Conservation (phyloP, 2,888 invertebrate genomes). For the Agrilus biguttatus region DNA sequence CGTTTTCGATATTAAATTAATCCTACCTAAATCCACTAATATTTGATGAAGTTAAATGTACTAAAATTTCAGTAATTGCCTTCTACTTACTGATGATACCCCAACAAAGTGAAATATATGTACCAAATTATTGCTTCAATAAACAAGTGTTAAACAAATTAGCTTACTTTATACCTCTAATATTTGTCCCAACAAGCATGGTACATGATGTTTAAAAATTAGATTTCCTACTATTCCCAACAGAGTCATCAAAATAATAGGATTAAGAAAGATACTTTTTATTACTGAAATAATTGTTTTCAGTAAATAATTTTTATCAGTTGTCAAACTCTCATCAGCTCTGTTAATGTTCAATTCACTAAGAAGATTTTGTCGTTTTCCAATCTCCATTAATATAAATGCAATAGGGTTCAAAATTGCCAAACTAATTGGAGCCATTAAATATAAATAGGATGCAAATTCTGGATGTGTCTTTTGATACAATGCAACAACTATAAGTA, state of each 20-base stretch:
- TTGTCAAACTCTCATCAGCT: conserved; percentile 10
- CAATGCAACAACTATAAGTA: conserved; percentile 59
- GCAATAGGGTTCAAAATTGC: conserved; percentile 86
- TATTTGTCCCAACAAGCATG: conserved; percentile 57
- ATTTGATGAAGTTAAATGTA: no score
- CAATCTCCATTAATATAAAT: conserved; percentile 76
- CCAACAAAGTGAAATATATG: no score
- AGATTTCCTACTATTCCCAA: conserved; percentile 78
- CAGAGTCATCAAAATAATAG: conserved; percentile 85
- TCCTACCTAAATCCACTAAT: no score
- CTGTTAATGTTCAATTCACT: conserved; percentile 17
- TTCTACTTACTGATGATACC: no score
- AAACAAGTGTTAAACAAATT: not conserved
- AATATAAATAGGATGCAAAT: conserved; percentile 77
- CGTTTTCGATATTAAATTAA: no score
- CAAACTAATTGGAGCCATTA: conserved; percentile 88
- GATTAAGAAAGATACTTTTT: conserved; percentile 71
- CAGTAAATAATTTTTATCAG: conserved; percentile 20
- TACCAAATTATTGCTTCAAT: no score
- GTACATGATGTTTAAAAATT: conserved; percentile 62
- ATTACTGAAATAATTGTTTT: conserved; percentile 29
- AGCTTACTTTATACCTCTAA: conserved; percentile 41
- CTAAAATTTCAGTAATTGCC: no score
- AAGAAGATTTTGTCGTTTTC: conserved; percentile 32
- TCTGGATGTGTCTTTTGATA: conserved; percentile 78